phyloP scores from a whole-genome alignment of 1,140 invertebrate species.

The Portunus trituberculatus region DNA sequence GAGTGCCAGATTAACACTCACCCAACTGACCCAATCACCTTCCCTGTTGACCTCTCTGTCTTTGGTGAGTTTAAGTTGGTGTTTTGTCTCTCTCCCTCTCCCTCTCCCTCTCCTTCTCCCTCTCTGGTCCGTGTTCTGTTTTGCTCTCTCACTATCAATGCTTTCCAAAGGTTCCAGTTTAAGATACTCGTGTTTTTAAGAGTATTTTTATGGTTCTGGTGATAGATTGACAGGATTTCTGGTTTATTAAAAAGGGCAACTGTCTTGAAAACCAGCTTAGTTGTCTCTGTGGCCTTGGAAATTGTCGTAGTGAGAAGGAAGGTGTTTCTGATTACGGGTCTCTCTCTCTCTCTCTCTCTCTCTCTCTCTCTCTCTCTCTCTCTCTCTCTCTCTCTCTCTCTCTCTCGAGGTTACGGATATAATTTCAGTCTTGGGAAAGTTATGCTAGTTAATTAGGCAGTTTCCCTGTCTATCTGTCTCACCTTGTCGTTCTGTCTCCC shows the following conservation, averaged over 20 bases:
- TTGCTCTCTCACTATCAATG: not conserved
- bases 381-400: not conserved
- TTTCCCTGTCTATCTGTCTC: not conserved
- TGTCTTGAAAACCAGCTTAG: too few relatives aligned
- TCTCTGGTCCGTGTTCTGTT: conserved; percentile 32
- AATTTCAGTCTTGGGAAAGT: not conserved
- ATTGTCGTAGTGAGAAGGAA: too few relatives aligned
- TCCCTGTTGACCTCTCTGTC: conserved; percentile 74
- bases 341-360: not conserved
- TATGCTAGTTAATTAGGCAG: not conserved
- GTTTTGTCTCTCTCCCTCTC: not conserved
- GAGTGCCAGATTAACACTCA: conserved; percentile 79
- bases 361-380: not conserved
- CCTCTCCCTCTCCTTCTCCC: not conserved
- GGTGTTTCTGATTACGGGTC: too few relatives aligned
- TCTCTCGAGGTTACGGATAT: not conserved
- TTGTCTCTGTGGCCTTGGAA: too few relatives aligned
- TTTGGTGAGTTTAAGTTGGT: conserved; percentile 57
- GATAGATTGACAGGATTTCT: too few relatives aligned
- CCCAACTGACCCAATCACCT: conserved; percentile 76
- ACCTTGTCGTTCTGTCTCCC: not conserved
- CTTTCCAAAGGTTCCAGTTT: too few relatives aligned
- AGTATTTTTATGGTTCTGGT: too few relatives aligned
- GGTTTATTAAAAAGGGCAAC: too few relatives aligned
- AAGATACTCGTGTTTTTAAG: too few relatives aligned